Evolutionary conservation across 1,140 invertebrate species (phyloP), one percentile per base, ranked within the genome.

Genomic region (Drosophila miranda): DNA sequence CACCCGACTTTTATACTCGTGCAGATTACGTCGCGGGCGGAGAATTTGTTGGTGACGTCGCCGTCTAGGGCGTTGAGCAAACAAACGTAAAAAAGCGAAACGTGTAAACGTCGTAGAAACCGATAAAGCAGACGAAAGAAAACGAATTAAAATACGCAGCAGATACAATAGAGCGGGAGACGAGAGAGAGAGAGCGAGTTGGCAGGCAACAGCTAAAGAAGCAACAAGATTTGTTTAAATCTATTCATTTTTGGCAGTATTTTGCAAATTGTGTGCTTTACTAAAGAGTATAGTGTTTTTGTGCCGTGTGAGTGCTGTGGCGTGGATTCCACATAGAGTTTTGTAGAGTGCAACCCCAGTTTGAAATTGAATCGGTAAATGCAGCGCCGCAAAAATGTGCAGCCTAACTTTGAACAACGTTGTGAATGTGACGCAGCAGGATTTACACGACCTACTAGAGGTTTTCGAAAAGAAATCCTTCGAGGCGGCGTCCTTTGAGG

Each of bases 391-490:
- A 77, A 79, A 82, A 80, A 89, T 89, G 87, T 64, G 67, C 78
- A 87, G 73, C 70, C 75, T 55, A 77, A 84, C 62, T 53, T 54
- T 75, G 78, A 83, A 83, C 79, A 77, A 83, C 60, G 63, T 83
- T 71, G 64, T 79, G 48, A 79, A 81, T 74, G 84, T 89, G 64
- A 89, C 84, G 57, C 87, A 89, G 73, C 69, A 87, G 87, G 81
- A 89, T 74, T 82, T 89, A 62, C 87, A 89, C 86, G 76, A 89
- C 69, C 77, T 89, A 75, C 80, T 89, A 74, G 87, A 89, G 78
- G 75, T 67, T 78, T 89, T 89, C 87, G 87, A 89, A 89, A 89
- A 80, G 89, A 89, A 89, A 69, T 75, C 87, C 53, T 89, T 89
- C 82, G 87, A 89, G 67, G 87, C 87, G 50, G 67, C 63, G 44